Evolutionary conservation across 2,888 invertebrate species (phyloP).

Genomic region (Labia minor): DNA sequence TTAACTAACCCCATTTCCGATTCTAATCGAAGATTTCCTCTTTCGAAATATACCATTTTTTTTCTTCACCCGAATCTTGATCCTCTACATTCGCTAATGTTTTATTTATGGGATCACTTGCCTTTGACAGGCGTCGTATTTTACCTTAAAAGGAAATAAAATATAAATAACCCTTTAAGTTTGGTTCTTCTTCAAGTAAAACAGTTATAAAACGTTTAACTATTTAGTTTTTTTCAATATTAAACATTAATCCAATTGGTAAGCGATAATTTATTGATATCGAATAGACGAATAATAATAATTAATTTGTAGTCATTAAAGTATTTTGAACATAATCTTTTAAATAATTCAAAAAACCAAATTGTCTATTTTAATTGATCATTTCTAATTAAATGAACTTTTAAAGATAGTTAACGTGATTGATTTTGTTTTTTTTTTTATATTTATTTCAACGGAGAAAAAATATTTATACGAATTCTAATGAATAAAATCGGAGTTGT

Average conservation of each 20-base stretch:
- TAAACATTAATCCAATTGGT: constrained; percentile 19
- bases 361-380: too few species aligned
- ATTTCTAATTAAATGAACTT: too few species aligned
- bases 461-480: too few species aligned
- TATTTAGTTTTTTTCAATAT: neutral
- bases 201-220: neutral
- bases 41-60: neutral
- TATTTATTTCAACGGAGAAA: too few species aligned
- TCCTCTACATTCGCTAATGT: neutral
- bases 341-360: too few species aligned
- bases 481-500: too few species aligned
- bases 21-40: constrained; percentile 13
- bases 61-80: neutral
- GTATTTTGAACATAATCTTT: too few species aligned
- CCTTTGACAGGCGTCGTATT: neutral
- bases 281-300: too few species aligned
- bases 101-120: neutral
- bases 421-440: too few species aligned
- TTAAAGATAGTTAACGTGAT: too few species aligned
- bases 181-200: neutral
- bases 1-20: neutral
- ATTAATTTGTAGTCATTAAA: too few species aligned
- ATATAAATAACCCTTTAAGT: neutral
- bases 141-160: neutral
- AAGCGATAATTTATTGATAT: neutral